Conservation (phyloP, 2,797 vertebrate species). For the Gallinago solitaria region DNA sequence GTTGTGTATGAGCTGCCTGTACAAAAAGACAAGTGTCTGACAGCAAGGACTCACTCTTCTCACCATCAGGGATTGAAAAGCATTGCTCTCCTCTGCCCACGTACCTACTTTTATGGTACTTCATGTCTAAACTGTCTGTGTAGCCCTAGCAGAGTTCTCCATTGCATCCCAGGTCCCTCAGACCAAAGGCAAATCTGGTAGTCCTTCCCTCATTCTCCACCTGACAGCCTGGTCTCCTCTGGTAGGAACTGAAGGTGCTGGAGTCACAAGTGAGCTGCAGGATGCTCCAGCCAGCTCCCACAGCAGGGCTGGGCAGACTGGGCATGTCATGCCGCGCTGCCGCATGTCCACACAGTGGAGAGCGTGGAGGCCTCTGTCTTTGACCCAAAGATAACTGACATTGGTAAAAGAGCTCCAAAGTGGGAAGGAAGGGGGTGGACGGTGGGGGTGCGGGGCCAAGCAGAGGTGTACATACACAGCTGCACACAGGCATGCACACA, state of each 20-base stretch:
- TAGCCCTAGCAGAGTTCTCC: fast-evolving
- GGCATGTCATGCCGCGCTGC: fast-evolving
- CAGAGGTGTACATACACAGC: fast-evolving
- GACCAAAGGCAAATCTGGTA: not conserved
- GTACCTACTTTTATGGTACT: not conserved
- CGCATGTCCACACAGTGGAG: fast-evolving
- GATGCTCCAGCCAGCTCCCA: not conserved
- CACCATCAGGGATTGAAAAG: not conserved
- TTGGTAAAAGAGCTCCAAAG: not conserved
- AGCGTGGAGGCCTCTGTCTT: not conserved
- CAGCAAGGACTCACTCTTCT: not conserved
- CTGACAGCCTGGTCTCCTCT: too few species aligned
- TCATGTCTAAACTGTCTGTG: not conserved
- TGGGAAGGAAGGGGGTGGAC: not conserved
- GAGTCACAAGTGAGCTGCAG: fast-evolving
- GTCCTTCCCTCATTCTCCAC: not conserved
- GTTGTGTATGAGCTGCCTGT: fast-evolving
- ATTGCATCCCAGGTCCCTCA: fast-evolving
- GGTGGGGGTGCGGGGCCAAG: not conserved
- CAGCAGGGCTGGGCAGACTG: not conserved
- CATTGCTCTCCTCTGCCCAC: not conserved
- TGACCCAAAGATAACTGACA: not conserved
- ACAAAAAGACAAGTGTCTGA: not conserved
- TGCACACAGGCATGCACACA: fast-evolving
- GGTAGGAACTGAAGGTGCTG: not conserved